phyloP scores from a whole-genome alignment of 2,888 invertebrate genomes.

The Eupithecia pulchellata region DNA sequence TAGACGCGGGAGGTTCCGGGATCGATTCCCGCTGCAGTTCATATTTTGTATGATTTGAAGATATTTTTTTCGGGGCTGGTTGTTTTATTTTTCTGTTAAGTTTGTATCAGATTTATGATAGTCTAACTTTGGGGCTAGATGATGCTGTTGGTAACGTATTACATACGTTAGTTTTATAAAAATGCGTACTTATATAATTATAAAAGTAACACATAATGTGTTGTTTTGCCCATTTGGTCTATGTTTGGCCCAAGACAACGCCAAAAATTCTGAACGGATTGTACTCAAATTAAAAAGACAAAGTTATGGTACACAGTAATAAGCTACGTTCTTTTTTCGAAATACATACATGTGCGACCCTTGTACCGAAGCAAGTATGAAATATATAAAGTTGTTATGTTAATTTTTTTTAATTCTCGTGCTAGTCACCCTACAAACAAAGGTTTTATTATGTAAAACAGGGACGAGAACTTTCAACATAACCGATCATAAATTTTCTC shows the following conservation, averaged over 20 bases:
- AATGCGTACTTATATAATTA: too few relatives aligned
- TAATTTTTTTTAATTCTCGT: too few relatives aligned
- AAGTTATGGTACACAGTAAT: too few relatives aligned
- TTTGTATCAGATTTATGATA: not conserved
- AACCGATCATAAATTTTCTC: slow-evolving; percentile 3
- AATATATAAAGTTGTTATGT: too few relatives aligned
- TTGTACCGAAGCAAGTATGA: too few relatives aligned
- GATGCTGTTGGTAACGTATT: not conserved
- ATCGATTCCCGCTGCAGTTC: not conserved
- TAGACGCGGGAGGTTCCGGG: not conserved
- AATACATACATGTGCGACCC: too few relatives aligned
- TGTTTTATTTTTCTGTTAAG: not conserved
- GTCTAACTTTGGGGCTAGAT: not conserved
- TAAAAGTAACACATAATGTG: too few relatives aligned
- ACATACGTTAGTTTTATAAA: too few relatives aligned
- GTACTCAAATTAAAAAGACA: not conserved
- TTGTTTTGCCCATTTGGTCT: not conserved
- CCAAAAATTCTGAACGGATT: not conserved
- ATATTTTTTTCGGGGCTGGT: not conserved
- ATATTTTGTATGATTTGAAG: not conserved
- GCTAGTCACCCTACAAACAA: not conserved
- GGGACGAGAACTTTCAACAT: not conserved
- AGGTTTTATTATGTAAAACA: not conserved
- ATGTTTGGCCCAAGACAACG: not conserved
- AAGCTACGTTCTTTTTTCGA: too few relatives aligned